Percentiles rank a stretch among this genome's conserved stretches.
Conservation (phyloP, 1,140 invertebrate genomes). For the Leptonema lineaticorne region DNA sequence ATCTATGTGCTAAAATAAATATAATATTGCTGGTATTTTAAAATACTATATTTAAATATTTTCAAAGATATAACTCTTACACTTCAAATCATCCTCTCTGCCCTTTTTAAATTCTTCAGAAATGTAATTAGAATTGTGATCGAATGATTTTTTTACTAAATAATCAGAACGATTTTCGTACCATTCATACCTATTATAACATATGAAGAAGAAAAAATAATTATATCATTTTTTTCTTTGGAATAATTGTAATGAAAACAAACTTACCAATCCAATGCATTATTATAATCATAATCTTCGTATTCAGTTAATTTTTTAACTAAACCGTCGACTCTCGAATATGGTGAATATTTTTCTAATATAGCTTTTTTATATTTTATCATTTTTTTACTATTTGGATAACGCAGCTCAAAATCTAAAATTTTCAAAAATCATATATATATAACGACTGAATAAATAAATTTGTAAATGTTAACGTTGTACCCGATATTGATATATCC, state of each 20-base stretch:
- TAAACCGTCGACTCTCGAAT: conserved; percentile 70
- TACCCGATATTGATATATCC: conserved; percentile 66
- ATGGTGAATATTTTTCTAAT: conserved; percentile 76
- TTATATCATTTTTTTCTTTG: conserved; percentile 11
- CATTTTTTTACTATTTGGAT: conserved; percentile 70
- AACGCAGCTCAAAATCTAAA: conserved; percentile 72
- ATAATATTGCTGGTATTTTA: background rate
- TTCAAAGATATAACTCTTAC: conserved; percentile 48
- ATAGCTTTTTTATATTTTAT: conserved; percentile 74
- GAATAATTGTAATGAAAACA: background rate
- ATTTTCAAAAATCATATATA: conserved; percentile 37
- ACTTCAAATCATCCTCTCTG: conserved; percentile 66
- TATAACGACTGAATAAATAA: background rate
- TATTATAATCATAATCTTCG: conserved; percentile 66
- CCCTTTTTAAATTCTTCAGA: conserved; percentile 71
- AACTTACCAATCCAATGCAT: conserved; percentile 53
- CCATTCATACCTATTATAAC: conserved; percentile 61
- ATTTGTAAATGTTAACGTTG: conserved; percentile 9
- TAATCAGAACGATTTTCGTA: conserved; percentile 71
- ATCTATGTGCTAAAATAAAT: conserved; percentile 62
- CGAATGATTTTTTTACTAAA: conserved; percentile 60
- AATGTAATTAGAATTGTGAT: conserved; percentile 59
- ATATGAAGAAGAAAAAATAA: background rate
- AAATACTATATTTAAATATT: background rate
- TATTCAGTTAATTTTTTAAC: conserved; percentile 68